Evolutionary conservation across 2,797 vertebrate genomes (phyloP), one percentile per base, ranked within the genome.

Genomic region (Buceros bicornis): DNA sequence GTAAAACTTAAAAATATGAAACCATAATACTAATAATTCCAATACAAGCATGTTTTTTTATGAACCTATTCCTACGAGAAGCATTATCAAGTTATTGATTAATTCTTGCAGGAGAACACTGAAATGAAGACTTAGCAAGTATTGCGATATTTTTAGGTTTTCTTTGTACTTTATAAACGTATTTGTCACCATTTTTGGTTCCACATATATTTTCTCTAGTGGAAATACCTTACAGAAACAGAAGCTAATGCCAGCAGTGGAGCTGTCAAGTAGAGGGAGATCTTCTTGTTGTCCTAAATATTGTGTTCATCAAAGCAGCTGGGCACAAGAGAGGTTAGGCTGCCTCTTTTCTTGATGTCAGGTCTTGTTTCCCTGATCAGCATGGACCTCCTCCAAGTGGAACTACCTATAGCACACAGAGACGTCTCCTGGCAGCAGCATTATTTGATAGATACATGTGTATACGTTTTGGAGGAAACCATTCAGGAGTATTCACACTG

Each of bases 231-330:
- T 72, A 26, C 26, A 72, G 50, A 37, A 4, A 29, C 35, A 42
- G 42, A 65, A 21, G 57, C 16, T 85, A 3, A 31, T 56, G 37
- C 16, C 47, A 61, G 15, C 40, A 74, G 26, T 35, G 10, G n/a
- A 33, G 29, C 83, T 37, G 13, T 53, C 16, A 43, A 1, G 0
- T 29, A 67, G 42, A 76, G 4, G 22, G 5, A 3, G 1, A n/a
- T 58, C 35, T 42, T 57, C 25, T 81, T 67, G 5, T 24, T 60
- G 13, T 54, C 69, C 57, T 67, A 48, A 69, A 62, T 35, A 62
- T 13, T 37, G 24, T 29, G 16, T 54, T 77, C 71, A 45, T 88
- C 24, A 37, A 25, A 95, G n/a, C 19, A 64, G 54, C 42, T 80
- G 1, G 19, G 16, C 17, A 22, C 31, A 43, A 17, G 64, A 45